Evolutionary conservation across 2,113 vertebrate genomes (phyloP).

Genomic region (Thamnaconus septentrionalis): DNA sequence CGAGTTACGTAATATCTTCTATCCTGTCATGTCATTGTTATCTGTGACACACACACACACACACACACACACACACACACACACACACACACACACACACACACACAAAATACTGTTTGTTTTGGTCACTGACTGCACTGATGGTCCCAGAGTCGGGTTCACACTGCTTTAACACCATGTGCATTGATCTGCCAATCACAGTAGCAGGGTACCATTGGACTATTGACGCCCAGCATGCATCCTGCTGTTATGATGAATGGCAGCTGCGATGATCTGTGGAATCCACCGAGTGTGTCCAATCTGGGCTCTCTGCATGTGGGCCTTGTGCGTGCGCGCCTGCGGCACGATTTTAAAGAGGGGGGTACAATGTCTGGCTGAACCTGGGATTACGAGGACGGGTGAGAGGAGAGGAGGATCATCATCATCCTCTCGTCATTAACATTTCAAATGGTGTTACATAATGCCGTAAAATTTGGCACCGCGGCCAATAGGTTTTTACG

Average conservation of each 20-base stretch:
- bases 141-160: not conserved
- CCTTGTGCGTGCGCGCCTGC: not conserved
- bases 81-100: no score
- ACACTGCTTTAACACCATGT: constrained; percentile 4
- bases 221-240: constrained; percentile 15
- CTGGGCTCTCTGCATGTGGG: constrained; percentile 1
- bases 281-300: constrained; percentile 3
- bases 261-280: not conserved
- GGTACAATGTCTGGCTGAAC: not conserved
- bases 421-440: constrained; percentile 2
- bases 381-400: constrained; percentile 15
- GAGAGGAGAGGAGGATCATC: constrained; percentile 10
- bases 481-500: constrained; percentile 20
- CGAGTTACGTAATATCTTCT: no score
- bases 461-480: not conserved
- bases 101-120: not conserved
- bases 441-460: constrained; percentile 36
- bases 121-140: constrained; percentile 3
- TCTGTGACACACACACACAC: no score
- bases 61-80: no score
- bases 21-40: no score
- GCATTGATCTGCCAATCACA: constrained; percentile 38
- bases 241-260: constrained; percentile 20
- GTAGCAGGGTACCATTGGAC: constrained; percentile 11
- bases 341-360: constrained; percentile 1